phyloP scores from a whole-genome alignment of 2,797 vertebrate species.

The Triplophysa bombifrons region DNA sequence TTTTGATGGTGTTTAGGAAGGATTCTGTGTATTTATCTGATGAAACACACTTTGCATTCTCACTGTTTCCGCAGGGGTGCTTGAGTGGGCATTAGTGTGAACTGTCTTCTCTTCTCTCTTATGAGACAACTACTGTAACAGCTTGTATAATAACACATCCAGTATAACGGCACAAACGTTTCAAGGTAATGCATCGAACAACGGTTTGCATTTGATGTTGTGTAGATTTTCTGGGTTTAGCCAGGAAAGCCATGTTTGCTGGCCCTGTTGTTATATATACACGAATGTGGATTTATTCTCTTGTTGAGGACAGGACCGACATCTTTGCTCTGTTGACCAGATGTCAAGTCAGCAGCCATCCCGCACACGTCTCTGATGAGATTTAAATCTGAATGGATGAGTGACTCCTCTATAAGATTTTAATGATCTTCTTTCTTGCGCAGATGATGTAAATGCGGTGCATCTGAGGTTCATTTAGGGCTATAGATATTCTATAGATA shows the following conservation, averaged over 20 bases:
- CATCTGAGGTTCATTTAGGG: not conserved
- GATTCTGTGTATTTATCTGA: not conserved
- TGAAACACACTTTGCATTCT: not conserved
- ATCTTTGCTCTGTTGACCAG: slow-evolving; percentile 25
- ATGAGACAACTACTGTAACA: not conserved
- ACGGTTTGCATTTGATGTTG: not conserved
- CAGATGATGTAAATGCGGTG: slow-evolving; percentile 35
- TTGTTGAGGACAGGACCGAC: not conserved
- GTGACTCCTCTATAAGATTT: slow-evolving; percentile 34
- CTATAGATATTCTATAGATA: too few species aligned
- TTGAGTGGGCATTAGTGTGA: not conserved
- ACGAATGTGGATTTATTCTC: too few species aligned
- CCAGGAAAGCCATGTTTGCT: not conserved
- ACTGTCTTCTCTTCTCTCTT: not conserved
- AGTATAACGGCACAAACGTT: not conserved
- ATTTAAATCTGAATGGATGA: slow-evolving; percentile 38
- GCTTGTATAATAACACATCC: not conserved
- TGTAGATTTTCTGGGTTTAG: too few species aligned
- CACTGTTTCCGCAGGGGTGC: not conserved
- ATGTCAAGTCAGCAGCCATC: not conserved
- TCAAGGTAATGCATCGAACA: not conserved
- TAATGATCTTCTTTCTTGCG: slow-evolving; percentile 36
- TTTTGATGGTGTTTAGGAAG: not conserved
- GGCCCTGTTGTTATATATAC: not conserved
- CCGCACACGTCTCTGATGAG: slow-evolving; percentile 25